These are phyloP conservation scores for Parasteatoda lunata DNA, from an alignment of 2,888 invertebrate species.

Conservation along the genomic window DNA sequence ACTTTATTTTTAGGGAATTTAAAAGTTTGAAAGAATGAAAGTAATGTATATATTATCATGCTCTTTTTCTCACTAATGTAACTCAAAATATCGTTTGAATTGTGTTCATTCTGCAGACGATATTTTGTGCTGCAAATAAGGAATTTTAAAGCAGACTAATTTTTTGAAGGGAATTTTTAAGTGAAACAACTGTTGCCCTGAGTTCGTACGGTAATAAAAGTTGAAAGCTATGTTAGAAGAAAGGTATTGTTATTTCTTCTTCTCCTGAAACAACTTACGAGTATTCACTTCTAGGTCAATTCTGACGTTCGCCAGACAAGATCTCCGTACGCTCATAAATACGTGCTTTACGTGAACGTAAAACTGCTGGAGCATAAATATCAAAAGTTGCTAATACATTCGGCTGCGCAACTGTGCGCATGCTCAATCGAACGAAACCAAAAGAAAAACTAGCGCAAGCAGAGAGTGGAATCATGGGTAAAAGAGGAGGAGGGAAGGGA, in stretches of 20 bases:
- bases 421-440: not conserved
- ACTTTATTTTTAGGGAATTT: too few species aligned
- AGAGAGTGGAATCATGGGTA: not conserved
- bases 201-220: constrained; percentile 47
- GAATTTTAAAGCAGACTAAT: too few species aligned
- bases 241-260: constrained; percentile 12
- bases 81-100: too few species aligned
- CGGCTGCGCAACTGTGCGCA: not conserved
- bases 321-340: constrained; percentile 42
- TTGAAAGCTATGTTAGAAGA: constrained; percentile 12
- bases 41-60: too few species aligned
- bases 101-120: too few species aligned
- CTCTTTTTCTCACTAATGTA: too few species aligned
- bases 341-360: constrained; percentile 44
- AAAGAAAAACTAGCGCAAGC: not conserved
- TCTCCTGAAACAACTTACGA: constrained; percentile 7
- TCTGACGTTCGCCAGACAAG: constrained; percentile 40
- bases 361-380: constrained; percentile 51
- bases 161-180: too few species aligned
- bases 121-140: too few species aligned
- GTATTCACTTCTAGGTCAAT: constrained; percentile 50
- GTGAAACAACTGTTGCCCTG: constrained; percentile 27
- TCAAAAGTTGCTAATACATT: constrained; percentile 45
- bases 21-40: too few species aligned
- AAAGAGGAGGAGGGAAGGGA: not conserved